These are phyloP conservation scores for Heterotis niloticus DNA, from an alignment of 2,113 vertebrate species.

Conservation along the genomic window DNA sequence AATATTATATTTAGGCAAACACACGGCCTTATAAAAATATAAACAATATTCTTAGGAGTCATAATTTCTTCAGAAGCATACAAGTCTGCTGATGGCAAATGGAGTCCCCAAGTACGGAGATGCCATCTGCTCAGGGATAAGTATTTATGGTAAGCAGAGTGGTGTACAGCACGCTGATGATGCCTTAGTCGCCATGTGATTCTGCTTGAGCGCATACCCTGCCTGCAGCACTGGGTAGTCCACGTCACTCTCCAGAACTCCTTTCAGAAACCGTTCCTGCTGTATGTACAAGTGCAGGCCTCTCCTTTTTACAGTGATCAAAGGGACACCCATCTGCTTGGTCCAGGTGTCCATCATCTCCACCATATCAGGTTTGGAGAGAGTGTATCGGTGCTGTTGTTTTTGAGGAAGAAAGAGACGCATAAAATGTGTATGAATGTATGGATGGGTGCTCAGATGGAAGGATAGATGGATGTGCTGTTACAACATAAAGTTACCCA, in stretches of 20 bases:
- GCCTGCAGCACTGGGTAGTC: conserved; percentile 29
- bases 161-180: not conserved
- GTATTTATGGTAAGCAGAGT: not conserved
- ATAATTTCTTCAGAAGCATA: too few relatives aligned
- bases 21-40: too few relatives aligned
- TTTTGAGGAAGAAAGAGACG: not conserved
- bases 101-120: not conserved
- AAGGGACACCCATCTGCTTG: conserved; percentile 33
- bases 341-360: conserved; percentile 40
- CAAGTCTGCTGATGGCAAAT: too few relatives aligned
- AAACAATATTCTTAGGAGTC: too few relatives aligned
- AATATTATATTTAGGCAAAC: too few relatives aligned
- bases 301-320: conserved; percentile 29
- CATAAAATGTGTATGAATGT: too few relatives aligned
- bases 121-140: not conserved
- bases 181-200: not conserved
- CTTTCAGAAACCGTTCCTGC: conserved; percentile 36
- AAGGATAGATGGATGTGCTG: too few relatives aligned
- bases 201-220: conserved; percentile 18
- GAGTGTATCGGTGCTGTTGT: conserved; percentile 19
- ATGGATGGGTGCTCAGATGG: too few relatives aligned
- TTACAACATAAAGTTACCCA: too few relatives aligned
- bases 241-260: conserved; percentile 28
- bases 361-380: conserved; percentile 20
- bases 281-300: conserved; percentile 19